These are phyloP conservation scores for Acipenser oxyrinchus DNA, from an alignment of 2,797 vertebrate genomes.

Conservation along the genomic window DNA sequence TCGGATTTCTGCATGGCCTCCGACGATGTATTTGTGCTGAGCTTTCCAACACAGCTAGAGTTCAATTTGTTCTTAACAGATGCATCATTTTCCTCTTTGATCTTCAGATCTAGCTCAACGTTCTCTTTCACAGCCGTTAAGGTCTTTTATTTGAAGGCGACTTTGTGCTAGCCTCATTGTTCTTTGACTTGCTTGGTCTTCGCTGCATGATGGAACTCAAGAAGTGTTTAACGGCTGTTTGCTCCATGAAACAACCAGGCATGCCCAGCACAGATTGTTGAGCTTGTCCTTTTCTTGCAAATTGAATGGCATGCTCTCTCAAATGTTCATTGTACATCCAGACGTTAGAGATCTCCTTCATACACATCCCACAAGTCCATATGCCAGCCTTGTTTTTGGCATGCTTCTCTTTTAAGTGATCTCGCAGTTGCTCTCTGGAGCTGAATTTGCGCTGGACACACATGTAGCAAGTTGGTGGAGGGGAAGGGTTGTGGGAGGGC, in stretches of 20 bases:
- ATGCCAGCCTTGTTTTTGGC: conserved; percentile 82
- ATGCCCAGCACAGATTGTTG: conserved; percentile 74
- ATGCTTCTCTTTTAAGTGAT: conserved; percentile 89
- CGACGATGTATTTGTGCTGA: conserved; percentile 47
- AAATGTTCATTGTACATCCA: conserved; percentile 99
- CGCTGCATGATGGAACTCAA: conserved; percentile 77
- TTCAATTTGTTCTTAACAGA: conserved; percentile 44
- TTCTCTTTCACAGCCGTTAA: conserved; percentile 38
- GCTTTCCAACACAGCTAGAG: conserved; percentile 43
- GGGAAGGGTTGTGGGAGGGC: conserved; percentile 87
- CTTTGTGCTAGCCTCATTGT: conserved; percentile 42
- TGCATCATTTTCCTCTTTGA: conserved; percentile 44
- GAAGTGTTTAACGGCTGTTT: conserved; percentile 72
- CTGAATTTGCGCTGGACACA: conserved; percentile 95
- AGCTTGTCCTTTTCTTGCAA: conserved; percentile 80
- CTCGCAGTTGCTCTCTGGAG: conserved; percentile 85
- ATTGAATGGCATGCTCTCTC: conserved; percentile 87
- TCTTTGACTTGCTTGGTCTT: conserved; percentile 58
- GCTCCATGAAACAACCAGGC: conserved; percentile 68
- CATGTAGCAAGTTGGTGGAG: conserved; percentile 96
- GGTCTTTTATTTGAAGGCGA: conserved; percentile 37
- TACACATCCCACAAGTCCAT: conserved; percentile 98
- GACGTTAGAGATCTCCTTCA: conserved; percentile 88
- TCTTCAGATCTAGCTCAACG: conserved; percentile 40
- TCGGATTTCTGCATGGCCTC: conserved; percentile 64